Percentiles rank a stretch among this genome's conserved stretches.
Evolutionary conservation across 2,113 vertebrate genomes (phyloP).

Genomic region (Dissostichus mawsoni): DNA sequence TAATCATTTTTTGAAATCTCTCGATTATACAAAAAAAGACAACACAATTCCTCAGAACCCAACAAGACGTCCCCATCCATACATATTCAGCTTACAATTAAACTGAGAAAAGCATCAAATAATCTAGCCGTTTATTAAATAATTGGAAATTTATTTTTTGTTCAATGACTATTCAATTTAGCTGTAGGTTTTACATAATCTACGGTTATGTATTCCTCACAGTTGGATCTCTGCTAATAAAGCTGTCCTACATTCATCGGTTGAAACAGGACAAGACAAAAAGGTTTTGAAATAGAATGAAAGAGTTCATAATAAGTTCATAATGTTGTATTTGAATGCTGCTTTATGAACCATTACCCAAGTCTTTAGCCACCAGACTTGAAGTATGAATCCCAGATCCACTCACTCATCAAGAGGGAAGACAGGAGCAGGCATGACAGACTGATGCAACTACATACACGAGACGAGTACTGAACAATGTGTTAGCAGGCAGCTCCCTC

Average conservation of each 20-base stretch:
- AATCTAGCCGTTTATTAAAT: no score
- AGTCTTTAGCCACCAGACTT: not conserved
- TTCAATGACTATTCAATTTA: not conserved
- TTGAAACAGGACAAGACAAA: not conserved
- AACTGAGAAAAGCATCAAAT: no score
- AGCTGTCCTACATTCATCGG: not conserved
- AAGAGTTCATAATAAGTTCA: not conserved
- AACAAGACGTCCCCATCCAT: no score
- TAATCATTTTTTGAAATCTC: no score
- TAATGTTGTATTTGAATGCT: not conserved
- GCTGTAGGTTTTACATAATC: not conserved
- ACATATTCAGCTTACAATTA: no score
- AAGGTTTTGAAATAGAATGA: not conserved
- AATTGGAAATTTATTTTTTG: not conserved
- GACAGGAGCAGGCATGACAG: constrained; percentile 39
- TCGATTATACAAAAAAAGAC: no score
- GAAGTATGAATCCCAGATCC: not conserved
- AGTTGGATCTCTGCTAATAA: not conserved
- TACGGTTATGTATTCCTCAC: not conserved
- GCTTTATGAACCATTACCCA: no score
- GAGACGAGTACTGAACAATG: constrained; percentile 20
- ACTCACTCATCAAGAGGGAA: not conserved
- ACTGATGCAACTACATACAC: constrained; percentile 28
- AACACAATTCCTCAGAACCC: no score
- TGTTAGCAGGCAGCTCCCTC: not conserved